These are phyloP conservation scores for Clamator glandarius DNA, from an alignment of 2,797 vertebrate genomes.

Conservation along the genomic window DNA sequence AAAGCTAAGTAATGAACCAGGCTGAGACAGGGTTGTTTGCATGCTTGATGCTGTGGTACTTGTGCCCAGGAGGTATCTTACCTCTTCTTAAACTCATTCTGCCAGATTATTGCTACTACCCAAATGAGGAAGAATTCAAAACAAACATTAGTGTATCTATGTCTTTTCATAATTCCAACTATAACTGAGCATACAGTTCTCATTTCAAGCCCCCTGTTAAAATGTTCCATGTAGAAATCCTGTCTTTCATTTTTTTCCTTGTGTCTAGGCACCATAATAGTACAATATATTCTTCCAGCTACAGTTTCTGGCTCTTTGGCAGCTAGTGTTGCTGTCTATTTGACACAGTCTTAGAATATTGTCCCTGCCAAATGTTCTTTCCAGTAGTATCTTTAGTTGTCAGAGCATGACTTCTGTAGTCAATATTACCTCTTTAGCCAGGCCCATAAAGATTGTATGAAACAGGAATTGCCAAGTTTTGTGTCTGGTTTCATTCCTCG, in stretches of 20 bases:
- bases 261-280: neutral
- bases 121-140: neutral
- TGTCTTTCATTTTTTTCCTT: neutral
- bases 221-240: neutral
- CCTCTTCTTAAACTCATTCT: constrained; percentile 4
- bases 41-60: neutral
- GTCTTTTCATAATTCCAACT: neutral
- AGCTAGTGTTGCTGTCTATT: neutral
- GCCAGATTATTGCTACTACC: neutral
- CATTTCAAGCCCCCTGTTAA: neutral
- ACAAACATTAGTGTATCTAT: neutral
- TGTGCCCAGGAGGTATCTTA: neutral
- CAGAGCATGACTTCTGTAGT: neutral
- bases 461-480: neutral
- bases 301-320: neutral
- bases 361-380: neutral
- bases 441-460: neutral
- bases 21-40: neutral
- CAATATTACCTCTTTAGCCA: neutral
- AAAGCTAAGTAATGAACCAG: neutral
- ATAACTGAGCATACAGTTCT: neutral
- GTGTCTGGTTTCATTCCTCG: neutral
- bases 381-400: neutral
- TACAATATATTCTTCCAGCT: neutral
- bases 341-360: neutral